Evolutionary conservation across 2,797 vertebrate species (phyloP).

Genomic region (Macropus fuliginosus): DNA sequence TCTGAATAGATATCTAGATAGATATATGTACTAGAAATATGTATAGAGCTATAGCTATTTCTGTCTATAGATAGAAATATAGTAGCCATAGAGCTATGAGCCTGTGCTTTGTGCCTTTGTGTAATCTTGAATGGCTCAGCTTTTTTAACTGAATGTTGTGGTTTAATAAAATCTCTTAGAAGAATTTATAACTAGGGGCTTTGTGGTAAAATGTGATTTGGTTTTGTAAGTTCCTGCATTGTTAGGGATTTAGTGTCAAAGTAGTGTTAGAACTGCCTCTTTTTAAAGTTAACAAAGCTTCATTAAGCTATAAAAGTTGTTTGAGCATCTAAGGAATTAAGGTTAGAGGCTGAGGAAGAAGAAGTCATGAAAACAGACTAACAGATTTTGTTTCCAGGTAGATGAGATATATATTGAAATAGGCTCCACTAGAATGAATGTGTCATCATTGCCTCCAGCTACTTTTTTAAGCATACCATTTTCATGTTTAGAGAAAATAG

Average conservation of each 20-base stretch:
- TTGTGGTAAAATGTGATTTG: constrained; percentile 17
- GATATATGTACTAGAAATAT: neutral
- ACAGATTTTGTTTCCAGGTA: constrained; percentile 50
- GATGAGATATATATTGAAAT: constrained; percentile 59
- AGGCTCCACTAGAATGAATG: constrained; percentile 68
- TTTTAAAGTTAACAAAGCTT: constrained; percentile 53
- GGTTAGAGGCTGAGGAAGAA: constrained; percentile 29
- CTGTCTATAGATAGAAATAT: neutral
- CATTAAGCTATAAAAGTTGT: neutral
- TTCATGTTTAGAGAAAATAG: constrained; percentile 67
- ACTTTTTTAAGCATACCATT: constrained; percentile 65
- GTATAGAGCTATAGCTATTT: neutral
- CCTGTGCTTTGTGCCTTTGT: neutral
- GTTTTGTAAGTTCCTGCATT: constrained; percentile 33
- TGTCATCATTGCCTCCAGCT: constrained; percentile 65
- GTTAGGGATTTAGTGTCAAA: constrained; percentile 37
- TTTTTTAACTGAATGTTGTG: neutral
- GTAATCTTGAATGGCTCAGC: neutral
- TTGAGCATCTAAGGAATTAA: constrained; percentile 56
- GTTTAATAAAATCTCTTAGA: constrained; percentile 13
- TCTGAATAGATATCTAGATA: neutral
- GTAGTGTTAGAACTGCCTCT: constrained; percentile 4
- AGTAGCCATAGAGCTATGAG: neutral
- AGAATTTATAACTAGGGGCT: constrained; percentile 9
- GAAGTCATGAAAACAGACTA: neutral